Evolutionary conservation across 2,113 vertebrate genomes (phyloP), one percentile per base, ranked within the genome.

Genomic region (Myiagra hebetior): DNA sequence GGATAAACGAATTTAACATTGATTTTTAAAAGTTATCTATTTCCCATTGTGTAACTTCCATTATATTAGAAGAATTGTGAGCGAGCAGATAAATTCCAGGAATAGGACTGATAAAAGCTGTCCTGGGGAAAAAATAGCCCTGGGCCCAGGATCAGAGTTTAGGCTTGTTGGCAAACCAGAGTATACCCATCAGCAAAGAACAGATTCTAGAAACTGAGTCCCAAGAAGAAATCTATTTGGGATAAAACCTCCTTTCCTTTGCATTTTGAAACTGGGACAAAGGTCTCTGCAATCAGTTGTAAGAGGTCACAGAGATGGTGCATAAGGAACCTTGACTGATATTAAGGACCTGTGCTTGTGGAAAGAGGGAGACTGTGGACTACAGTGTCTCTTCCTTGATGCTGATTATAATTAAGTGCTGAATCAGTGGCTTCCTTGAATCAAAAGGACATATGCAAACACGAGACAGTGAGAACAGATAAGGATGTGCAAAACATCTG

Each of bases 311-410:
- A 84, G n/a, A 90, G 41, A 57, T 2, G 20, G 30, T 28, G 27
- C 37, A 42, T 23, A 23, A 18, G 41, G 42, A 92, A 79, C 49
- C 28, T 62, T 4, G 1, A 35, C 37, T 31, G 17, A 83, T 62
- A 80, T 33, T 19, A 72, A 50, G 53, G 41, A 73, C 22, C 3
- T 31, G 19, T 35, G 30, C 44, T 41, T 53, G 37, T 50, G 27
- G 53, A 70, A 77, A 49, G 31, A 63, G 18, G 9, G 53, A 80
- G 35, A 30, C 39, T 27, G 11, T 0, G 0, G 42, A 13, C 19
- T 46, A 52, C 37, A 44, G 28, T 21, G 47, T 47, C 49, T 67
- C 35, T 62, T 80, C 3, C 0, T 55, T 89, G 23, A 37, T 52
- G 70, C 35, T 55, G 28, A 68, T 28, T n/a, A 46, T 24, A 76